Base-by-base conservation (phyloP, 1,140 invertebrate species). In the Globodera rostochiensis region DNA sequence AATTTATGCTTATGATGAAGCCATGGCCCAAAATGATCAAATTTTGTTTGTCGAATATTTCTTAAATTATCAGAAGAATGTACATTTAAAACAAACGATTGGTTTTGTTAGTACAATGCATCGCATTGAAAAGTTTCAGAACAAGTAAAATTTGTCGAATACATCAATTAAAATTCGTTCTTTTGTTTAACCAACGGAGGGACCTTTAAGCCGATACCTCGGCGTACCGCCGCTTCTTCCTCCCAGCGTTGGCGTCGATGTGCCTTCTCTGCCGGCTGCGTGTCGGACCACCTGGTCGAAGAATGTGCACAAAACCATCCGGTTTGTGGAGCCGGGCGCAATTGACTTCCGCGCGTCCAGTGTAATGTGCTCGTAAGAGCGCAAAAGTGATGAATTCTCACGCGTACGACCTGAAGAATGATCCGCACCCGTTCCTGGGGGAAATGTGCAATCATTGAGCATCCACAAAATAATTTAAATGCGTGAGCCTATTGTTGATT, bases 271-370 rank as follows among this genome's bases (percentile, higher is more conserved):
- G 13, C 11, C 57, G 5, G 11, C 15, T 15, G 69, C 25, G n/a
- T 71, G 69, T 47, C 46, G 8, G 7, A 71, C 69, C 69, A 71
- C 69, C n/a, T 45, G 69, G 69, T 71, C 69, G 69, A 71, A 76
- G 64, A 76, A 80, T 46, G 81, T 74, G 45, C 71, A 84, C 67
- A 87, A 80, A 36, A 85, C 45, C 19, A 85, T 45, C 15, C 74
- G 81, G 67, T 85, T 85, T 0, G 84, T 85, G 7, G 84, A 84
- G 50, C 81, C 84, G 49, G 84, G 75, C 15, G 80, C 19, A 75
- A 87, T 85, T 47, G 86, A 45, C 19, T 70, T 73, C n/a, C 84
- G 74, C 19, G 77, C 83, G 71, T 85, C 84, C 75, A 85, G 66
- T 46, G 60, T 64, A 50, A 85, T 79, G 45, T 57, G 49, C 57